phyloP scores from a whole-genome alignment of 2,888 invertebrate genomes.

The Parnassius apollo region DNA sequence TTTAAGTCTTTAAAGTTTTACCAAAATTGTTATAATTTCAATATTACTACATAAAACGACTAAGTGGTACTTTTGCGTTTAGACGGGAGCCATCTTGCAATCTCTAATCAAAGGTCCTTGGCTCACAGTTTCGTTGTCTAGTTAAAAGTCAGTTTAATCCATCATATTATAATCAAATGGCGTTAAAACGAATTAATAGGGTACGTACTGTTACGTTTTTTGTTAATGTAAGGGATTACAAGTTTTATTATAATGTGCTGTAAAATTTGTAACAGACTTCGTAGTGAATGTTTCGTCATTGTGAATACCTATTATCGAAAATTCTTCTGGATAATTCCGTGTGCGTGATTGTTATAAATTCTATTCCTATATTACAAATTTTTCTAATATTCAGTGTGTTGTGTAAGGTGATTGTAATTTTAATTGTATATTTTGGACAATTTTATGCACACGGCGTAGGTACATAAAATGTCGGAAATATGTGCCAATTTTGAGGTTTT shows the following conservation, averaged over 20 bases:
- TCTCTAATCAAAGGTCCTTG: constrained; percentile 93
- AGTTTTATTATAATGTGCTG: constrained; percentile 56
- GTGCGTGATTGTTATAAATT: constrained; percentile 54
- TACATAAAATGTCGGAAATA: constrained; percentile 81
- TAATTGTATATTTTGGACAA: constrained; percentile 65
- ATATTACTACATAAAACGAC: constrained; percentile 80
- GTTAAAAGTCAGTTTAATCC: constrained; percentile 88
- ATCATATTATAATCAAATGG: constrained; percentile 90
- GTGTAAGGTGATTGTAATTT: constrained; percentile 54
- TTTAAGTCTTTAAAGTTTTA: constrained; percentile 62
- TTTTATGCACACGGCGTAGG: constrained; percentile 77
- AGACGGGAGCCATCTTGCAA: constrained; percentile 93
- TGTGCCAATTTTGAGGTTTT: constrained; percentile 80
- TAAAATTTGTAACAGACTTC: constrained; percentile 70
- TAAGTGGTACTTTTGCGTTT: constrained; percentile 88
- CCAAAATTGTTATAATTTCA: constrained; percentile 52
- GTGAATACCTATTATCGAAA: constrained; percentile 84
- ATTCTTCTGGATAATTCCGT: constrained; percentile 78
- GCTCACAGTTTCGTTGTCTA: constrained; percentile 91
- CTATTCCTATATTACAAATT: constrained; percentile 33
- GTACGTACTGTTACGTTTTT: constrained; percentile 81
- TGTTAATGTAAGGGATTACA: constrained; percentile 49
- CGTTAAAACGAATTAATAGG: constrained; percentile 99
- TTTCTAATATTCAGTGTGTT: constrained; percentile 29
- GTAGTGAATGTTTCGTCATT: constrained; percentile 84